Conservation (phyloP, 1,140 invertebrate species). For the Penaeus chinensis region DNA sequence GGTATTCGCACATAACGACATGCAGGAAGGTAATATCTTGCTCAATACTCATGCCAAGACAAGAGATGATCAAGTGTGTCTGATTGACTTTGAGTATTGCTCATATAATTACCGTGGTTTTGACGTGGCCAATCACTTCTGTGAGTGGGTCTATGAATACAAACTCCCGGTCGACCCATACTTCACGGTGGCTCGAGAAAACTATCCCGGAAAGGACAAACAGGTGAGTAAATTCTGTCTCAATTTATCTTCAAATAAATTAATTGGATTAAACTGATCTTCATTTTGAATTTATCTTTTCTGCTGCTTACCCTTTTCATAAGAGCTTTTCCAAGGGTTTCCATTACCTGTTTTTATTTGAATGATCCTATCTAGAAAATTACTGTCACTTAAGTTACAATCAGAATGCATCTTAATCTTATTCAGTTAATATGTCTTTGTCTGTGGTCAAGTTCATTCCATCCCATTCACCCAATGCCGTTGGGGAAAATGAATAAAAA, state of each 20-base stretch:
- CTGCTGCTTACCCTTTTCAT: too few species aligned
- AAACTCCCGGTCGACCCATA: slow-evolving; percentile 81
- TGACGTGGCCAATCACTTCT: slow-evolving; percentile 96
- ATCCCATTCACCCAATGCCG: too few species aligned
- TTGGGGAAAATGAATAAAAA: too few species aligned
- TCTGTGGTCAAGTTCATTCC: too few species aligned
- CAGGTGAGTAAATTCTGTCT: slow-evolving; percentile 74
- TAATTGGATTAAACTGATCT: too few species aligned
- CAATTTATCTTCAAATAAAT: neutral
- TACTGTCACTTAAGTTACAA: too few species aligned
- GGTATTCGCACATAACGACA: slow-evolving; percentile 97
- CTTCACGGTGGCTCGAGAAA: slow-evolving; percentile 77
- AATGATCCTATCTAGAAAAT: too few species aligned
- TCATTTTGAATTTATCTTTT: too few species aligned
- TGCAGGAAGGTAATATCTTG: slow-evolving; percentile 88
- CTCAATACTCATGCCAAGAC: slow-evolving; percentile 63
- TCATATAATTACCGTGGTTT: slow-evolving; percentile 94
- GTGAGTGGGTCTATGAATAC: slow-evolving; percentile 95
- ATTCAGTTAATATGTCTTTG: too few species aligned
- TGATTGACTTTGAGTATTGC: slow-evolving; percentile 95
- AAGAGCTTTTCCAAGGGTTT: too few species aligned
- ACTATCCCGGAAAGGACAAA: slow-evolving; percentile 82
- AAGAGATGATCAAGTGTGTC: slow-evolving; percentile 67
- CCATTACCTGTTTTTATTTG: too few species aligned
- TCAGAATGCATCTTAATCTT: too few species aligned